Conservation (phyloP, 2,888 invertebrate genomes). For the Drosophila neonasuta region DNA sequence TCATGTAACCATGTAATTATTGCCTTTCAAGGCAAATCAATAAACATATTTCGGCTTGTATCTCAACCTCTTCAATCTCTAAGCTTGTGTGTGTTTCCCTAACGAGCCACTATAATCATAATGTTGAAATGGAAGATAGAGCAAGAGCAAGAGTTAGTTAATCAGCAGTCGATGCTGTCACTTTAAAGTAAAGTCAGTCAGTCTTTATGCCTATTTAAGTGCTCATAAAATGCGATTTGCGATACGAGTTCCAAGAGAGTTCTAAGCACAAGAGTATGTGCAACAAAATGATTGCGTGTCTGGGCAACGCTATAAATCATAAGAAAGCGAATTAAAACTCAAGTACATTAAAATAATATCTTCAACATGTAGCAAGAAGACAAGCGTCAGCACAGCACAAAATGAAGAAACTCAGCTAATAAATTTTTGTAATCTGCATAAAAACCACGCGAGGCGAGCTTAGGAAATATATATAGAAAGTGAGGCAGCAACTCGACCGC, state of each 20-base stretch:
- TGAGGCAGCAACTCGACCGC: conserved; percentile 17
- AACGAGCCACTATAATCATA: conserved; percentile 13
- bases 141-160: background rate
- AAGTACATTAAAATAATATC: conserved; percentile 62
- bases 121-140: background rate
- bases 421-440: conserved; percentile 72
- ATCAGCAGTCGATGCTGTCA: conserved; percentile 3
- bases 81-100: background rate
- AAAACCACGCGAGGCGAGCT: conserved; percentile 32
- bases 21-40: conserved; percentile 67
- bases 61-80: background rate
- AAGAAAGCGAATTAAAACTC: conserved; percentile 64
- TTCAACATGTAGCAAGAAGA: conserved; percentile 32
- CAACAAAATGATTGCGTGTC: conserved; percentile 36
- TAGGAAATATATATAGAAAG: background rate
- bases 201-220: conserved; percentile 23
- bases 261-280: background rate
- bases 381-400: conserved; percentile 21
- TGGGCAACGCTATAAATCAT: conserved; percentile 57
- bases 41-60: conserved; percentile 46
- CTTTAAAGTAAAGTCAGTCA: conserved; percentile 2
- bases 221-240: conserved; percentile 27
- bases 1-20: conserved; percentile 71
- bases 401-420: conserved; percentile 60
- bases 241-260: conserved; percentile 16